These are phyloP conservation scores for Drosophila helvetica DNA, from an alignment of 2,888 invertebrate genomes.

Conservation along the genomic window DNA sequence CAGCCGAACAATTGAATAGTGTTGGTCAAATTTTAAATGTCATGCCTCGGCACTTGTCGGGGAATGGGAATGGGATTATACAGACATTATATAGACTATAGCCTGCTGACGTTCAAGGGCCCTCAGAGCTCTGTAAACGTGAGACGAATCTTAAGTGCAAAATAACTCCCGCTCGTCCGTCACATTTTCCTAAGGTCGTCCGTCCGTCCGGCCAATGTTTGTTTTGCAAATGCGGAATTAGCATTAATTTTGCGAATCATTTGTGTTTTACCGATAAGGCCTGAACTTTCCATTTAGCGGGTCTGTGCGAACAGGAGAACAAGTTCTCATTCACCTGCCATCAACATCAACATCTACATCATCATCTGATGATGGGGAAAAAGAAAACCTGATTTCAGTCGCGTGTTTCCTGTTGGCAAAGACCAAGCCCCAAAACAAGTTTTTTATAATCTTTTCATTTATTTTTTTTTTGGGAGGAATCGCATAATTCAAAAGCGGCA, in stretches of 20 bases:
- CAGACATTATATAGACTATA: constrained; percentile 28
- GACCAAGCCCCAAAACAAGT: constrained; percentile 52
- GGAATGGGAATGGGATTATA: constrained; percentile 40
- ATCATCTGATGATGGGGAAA: constrained; percentile 21
- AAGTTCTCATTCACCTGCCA: constrained; percentile 63
- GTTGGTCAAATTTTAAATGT: constrained; percentile 60
- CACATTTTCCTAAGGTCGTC: constrained; percentile 60
- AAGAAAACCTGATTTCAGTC: constrained; percentile 66
- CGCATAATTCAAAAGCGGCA: constrained; percentile 57
- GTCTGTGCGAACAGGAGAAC: constrained; percentile 56
- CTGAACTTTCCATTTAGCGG: constrained; percentile 55
- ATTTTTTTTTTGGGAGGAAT: constrained; percentile 22
- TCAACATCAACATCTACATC: neutral
- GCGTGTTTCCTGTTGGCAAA: constrained; percentile 64
- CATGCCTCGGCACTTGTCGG: constrained; percentile 46
- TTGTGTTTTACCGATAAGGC: constrained; percentile 20
- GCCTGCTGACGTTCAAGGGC: constrained; percentile 36
- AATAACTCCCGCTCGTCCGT: neutral
- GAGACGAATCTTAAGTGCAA: constrained; percentile 24
- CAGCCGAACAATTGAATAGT: constrained; percentile 66
- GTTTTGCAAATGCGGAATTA: constrained; percentile 48
- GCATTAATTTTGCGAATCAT: constrained; percentile 22
- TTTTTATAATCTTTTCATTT: constrained; percentile 16
- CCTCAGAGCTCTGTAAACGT: constrained; percentile 23
- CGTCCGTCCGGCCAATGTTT: constrained; percentile 40